phyloP scores from a whole-genome alignment of 1,140 invertebrate genomes.

The Solen grandis region DNA sequence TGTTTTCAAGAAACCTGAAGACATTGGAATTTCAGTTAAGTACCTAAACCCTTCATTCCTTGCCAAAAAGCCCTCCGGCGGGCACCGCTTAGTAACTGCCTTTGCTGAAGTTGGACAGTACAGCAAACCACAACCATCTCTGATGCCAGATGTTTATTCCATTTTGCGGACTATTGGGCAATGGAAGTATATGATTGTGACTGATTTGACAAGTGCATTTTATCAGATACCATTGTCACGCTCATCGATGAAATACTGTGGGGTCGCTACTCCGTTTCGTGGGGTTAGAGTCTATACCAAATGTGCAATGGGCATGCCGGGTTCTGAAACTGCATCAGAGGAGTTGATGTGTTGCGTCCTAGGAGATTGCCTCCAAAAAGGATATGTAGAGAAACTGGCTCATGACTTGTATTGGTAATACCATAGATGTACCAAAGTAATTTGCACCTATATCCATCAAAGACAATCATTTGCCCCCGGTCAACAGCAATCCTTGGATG shows the following conservation, averaged over 20 bases:
- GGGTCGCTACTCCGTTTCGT: slow-evolving; percentile 54
- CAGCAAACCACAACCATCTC: slow-evolving; percentile 7
- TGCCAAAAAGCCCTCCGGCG: slow-evolving; percentile 23
- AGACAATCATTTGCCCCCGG: neutral
- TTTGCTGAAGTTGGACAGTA: neutral
- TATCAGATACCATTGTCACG: slow-evolving; percentile 53
- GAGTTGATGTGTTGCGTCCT: slow-evolving; percentile 63
- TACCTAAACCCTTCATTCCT: slow-evolving; percentile 48
- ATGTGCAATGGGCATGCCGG: slow-evolving; percentile 64
- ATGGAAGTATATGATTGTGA: neutral
- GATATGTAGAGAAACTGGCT: slow-evolving; percentile 53
- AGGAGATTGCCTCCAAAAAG: slow-evolving; percentile 59
- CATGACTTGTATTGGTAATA: slow-evolving; percentile 52
- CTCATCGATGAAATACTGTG: slow-evolving; percentile 61
- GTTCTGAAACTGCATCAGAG: slow-evolving; percentile 59
- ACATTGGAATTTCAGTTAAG: slow-evolving; percentile 29
- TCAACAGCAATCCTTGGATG: slow-evolving; percentile 26
- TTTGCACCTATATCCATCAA: neutral
- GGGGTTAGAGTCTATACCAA: slow-evolving; percentile 58
- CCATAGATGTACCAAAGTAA: too few species aligned
- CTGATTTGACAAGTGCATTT: neutral
- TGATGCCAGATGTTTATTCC: slow-evolving; percentile 2
- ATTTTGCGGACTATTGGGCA: neutral
- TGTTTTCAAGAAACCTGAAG: slow-evolving; percentile 7
- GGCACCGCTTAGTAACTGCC: slow-evolving; percentile 1